Evolutionary conservation across 2,888 invertebrate species (phyloP), one percentile per base, ranked within the genome.

Genomic region (Drosophila setosimentum): DNA sequence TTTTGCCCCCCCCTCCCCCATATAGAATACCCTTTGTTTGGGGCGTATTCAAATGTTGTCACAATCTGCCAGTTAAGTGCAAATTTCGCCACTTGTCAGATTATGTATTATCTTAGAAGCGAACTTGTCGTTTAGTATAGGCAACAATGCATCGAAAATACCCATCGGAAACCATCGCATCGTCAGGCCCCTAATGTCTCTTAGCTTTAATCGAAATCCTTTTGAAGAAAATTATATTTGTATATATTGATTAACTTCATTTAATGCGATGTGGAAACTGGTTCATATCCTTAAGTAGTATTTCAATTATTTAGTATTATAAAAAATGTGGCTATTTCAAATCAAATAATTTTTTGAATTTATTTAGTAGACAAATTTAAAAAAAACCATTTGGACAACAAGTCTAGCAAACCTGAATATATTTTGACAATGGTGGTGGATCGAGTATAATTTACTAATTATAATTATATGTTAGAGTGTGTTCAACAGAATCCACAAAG

Each of bases 11-110:
- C 45, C 69, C 18, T 7, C 3, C 10, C 0, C 18, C 27, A 49
- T 18, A 10, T 18, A 5, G 50, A 3, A 27, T 64, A 65, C 65
- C 18, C 65, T 67, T 68, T 55, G 32, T 29, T 29, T 11, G 33
- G 1, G 49, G 54, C 1, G 1, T 61, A 32, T 42, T 24, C 16
- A 24, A 45, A 45, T 45, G 21, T 16, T 24, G 45, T 16, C 45
- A 45, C 45, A 45, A 45, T 21, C 24, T 45, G 21, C 45, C 6
- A 3, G 13, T 11, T 2, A 21, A 42, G 42, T 13, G 11, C 13
- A 21, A 42, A 21, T 42, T 13, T 21, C 6, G 21, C 40, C n/a
- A n/a, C n/a, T n/a, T n/a, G n/a, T n/a, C n/a, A n/a, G n/a, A n/a
- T n/a, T n/a, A n/a, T n/a, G n/a, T n/a, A 45, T 24, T 24, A 16